Percentiles rank a stretch among this genome's conserved stretches.
These are phyloP conservation scores for Apostichopus japonicus DNA, from an alignment of 35 echinoderm and acorn worm species.

Conservation along the genomic window DNA sequence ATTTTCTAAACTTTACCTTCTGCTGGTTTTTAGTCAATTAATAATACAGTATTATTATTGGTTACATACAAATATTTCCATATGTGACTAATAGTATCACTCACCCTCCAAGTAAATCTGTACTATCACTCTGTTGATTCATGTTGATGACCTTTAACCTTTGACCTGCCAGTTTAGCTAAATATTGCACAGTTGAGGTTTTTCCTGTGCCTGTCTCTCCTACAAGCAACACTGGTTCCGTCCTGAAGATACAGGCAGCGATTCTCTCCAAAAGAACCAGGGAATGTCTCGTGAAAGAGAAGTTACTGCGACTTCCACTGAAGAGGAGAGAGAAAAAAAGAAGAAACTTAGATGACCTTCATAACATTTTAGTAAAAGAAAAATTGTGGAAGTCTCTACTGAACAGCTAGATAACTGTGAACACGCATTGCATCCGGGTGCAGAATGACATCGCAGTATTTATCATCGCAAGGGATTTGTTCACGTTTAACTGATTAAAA, in stretches of 20 bases:
- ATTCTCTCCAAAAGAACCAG: conserved; percentile 76
- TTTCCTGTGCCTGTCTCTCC: conserved; percentile 97
- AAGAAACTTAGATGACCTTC: no score
- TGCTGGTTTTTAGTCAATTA: no score
- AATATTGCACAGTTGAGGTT: conserved; percentile 89
- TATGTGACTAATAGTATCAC: not conserved
- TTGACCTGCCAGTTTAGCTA: conserved; percentile 78
- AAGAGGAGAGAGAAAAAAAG: not conserved
- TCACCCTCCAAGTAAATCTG: conserved; percentile 95
- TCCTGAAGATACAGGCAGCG: conserved; percentile 78
- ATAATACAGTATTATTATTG: no score
- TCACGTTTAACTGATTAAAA: no score
- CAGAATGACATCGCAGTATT: no score
- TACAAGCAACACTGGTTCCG: conserved; percentile 85
- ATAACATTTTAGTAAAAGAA: no score
- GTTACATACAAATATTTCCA: no score
- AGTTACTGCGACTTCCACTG: conserved; percentile 50
- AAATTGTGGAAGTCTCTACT: no score
- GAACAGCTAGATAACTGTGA: no score
- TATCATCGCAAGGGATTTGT: no score
- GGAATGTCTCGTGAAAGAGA: conserved; percentile 83
- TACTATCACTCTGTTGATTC: conserved; percentile 99
- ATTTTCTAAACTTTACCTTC: no score
- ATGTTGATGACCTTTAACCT: conserved; percentile 99
- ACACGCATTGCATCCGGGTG: no score